These are phyloP conservation scores for Marmota monax DNA, from an alignment of 2,113 vertebrate species.

Conservation along the genomic window DNA sequence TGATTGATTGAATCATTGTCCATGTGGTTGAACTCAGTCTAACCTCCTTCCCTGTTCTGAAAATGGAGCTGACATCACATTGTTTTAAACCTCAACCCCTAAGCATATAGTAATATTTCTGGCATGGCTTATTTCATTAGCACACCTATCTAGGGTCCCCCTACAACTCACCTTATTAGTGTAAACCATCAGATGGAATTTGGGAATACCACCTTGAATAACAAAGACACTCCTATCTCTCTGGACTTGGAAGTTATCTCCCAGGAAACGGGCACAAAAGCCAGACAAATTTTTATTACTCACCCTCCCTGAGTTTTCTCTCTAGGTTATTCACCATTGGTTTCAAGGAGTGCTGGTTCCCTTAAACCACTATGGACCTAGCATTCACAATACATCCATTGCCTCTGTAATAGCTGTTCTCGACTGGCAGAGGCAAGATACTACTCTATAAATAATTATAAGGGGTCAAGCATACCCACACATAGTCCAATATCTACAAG, in stretches of 20 bases:
- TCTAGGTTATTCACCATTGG: background rate
- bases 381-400: background rate
- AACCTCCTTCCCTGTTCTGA: background rate
- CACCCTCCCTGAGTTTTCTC: background rate
- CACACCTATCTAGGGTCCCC: background rate
- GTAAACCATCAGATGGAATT: background rate
- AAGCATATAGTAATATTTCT: background rate
- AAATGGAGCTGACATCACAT: background rate
- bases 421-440: background rate
- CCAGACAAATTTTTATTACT: background rate
- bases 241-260: background rate
- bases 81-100: background rate
- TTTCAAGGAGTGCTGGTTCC: background rate
- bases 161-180: background rate
- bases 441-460: background rate
- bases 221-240: background rate
- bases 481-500: background rate
- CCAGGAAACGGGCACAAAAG: background rate
- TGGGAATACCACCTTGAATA: background rate
- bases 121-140: background rate
- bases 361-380: background rate
- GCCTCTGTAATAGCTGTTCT: background rate
- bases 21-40: background rate
- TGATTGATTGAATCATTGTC: background rate
- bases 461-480: background rate